phyloP scores from a whole-genome alignment of 2,113 vertebrate genomes.

The Hoplias malabaricus region DNA sequence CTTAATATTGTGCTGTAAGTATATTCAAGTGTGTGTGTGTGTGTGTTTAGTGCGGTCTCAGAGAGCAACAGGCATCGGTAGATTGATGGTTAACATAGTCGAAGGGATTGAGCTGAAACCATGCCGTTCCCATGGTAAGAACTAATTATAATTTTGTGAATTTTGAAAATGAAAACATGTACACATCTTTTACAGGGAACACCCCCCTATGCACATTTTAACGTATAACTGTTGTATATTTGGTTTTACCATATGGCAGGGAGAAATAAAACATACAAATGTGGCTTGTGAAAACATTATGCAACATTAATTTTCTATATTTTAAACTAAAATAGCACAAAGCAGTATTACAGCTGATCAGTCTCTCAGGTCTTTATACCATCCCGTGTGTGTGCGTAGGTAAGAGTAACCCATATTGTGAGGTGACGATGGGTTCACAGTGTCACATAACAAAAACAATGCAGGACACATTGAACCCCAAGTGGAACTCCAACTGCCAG shows the following conservation, averaged over 20 bases:
- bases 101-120: conserved; percentile 97
- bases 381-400: conserved; percentile 73
- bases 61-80: conserved; percentile 93
- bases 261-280: too few species aligned
- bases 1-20: neutral
- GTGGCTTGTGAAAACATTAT: too few species aligned
- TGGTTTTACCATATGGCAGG: too few species aligned
- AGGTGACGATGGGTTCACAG: conserved; percentile 98
- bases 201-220: too few species aligned
- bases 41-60: conserved; percentile 86
- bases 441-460: conserved; percentile 98
- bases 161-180: too few species aligned
- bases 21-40: conserved; percentile 6
- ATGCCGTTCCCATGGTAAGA: conserved; percentile 91
- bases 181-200: too few species aligned
- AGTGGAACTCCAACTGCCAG: conserved; percentile 99
- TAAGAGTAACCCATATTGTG: conserved; percentile 97
- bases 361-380: neutral
- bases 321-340: neutral
- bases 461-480: conserved; percentile 95
- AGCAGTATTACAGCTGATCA: neutral
- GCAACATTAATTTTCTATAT: too few species aligned
- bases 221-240: too few species aligned
- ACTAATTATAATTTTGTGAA: too few species aligned
- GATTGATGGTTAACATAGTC: conserved; percentile 98